A percentile compares a stretch with the other conserved stretches of the same genome.
Conservation (phyloP, 2,888 invertebrate species). For the Venusia cambrica region DNA sequence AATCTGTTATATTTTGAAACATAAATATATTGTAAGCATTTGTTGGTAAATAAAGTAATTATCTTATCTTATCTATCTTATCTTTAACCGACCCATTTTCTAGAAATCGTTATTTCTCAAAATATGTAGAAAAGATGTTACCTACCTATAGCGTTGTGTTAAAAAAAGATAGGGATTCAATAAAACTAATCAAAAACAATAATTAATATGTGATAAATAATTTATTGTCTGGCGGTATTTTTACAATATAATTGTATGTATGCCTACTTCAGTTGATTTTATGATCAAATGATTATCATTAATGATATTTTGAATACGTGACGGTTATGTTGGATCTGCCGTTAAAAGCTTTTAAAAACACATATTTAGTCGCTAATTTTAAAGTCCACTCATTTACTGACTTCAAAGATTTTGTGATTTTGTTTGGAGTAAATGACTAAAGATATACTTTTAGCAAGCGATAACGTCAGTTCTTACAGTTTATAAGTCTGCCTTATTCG, state of each 20-base stretch:
- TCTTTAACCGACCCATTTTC: too few relatives aligned
- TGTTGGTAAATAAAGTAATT: too few relatives aligned
- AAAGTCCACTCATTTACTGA: too few relatives aligned
- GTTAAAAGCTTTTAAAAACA: slow-evolving; percentile 16
- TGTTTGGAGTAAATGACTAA: neutral
- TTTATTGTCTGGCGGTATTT: slow-evolving; percentile 81
- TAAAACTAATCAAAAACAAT: slow-evolving; percentile 27
- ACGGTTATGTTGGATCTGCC: slow-evolving; percentile 10
- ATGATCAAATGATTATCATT: slow-evolving; percentile 29
- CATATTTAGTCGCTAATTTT: neutral
- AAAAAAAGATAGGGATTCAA: too few relatives aligned
- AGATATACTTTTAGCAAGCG: slow-evolving; percentile 8
- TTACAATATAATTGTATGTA: slow-evolving; percentile 78
- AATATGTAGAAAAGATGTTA: too few relatives aligned
- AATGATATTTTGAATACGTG: slow-evolving; percentile 24
- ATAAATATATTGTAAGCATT: too few relatives aligned
- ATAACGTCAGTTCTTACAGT: slow-evolving; percentile 17
- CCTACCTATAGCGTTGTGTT: too few relatives aligned
- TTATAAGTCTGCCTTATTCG: slow-evolving; percentile 48
- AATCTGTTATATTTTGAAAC: too few relatives aligned
- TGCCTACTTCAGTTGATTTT: slow-evolving; percentile 60
- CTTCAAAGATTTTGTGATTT: too few relatives aligned
- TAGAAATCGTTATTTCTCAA: too few relatives aligned
- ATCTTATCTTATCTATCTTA: too few relatives aligned
- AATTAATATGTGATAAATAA: slow-evolving; percentile 79